These are phyloP conservation scores for Spialia ferax DNA, from an alignment of 2,888 invertebrate genomes.

Conservation along the genomic window DNA sequence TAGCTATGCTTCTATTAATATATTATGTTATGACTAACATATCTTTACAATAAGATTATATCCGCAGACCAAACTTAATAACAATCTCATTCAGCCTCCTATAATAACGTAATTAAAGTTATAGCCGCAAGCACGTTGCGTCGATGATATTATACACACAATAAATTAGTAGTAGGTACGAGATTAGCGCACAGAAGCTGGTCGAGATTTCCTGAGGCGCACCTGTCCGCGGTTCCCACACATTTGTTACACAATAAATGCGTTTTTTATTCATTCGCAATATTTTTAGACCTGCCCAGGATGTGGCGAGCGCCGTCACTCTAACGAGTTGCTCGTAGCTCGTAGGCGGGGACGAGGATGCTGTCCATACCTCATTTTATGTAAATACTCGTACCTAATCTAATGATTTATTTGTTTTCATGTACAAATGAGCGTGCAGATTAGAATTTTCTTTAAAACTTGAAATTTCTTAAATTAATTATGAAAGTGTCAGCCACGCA, in stretches of 20 bases:
- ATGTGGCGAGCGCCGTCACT: constrained; percentile 49
- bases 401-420: background rate
- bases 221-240: constrained; percentile 78
- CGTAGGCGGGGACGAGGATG: constrained; percentile 11
- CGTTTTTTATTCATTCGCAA: constrained; percentile 75
- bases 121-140: background rate
- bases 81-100: background rate
- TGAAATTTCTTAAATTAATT: too few species aligned
- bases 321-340: constrained; percentile 43
- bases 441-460: background rate
- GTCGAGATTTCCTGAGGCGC: constrained; percentile 74
- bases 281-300: constrained; percentile 64
- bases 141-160: constrained; percentile 35
- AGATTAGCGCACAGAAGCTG: constrained; percentile 63
- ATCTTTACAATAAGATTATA: too few species aligned
- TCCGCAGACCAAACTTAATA: too few species aligned
- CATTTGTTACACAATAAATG: constrained; percentile 73
- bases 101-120: background rate
- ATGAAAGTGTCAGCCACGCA: too few species aligned
- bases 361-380: constrained; percentile 13
- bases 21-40: too few species aligned
- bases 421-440: too few species aligned
- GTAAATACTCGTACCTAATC: constrained; percentile 20
- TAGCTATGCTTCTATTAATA: too few species aligned
- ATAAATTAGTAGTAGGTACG: constrained; percentile 41